Evolutionary conservation across 1,140 invertebrate species (phyloP).

Genomic region (Mercenaria mercenaria): DNA sequence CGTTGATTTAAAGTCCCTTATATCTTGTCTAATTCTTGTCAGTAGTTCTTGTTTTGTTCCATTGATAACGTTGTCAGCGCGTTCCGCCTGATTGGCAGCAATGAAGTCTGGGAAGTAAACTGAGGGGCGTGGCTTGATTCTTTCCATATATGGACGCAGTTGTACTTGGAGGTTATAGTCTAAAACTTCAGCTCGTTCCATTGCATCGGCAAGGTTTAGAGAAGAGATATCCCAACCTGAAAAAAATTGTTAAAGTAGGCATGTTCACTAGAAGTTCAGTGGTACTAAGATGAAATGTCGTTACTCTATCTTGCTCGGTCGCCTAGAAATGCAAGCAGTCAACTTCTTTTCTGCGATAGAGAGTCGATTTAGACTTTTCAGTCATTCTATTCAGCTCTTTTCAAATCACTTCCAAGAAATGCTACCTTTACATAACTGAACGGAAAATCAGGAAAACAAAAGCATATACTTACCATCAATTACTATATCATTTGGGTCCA

Average conservation of each 20-base stretch:
- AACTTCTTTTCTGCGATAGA: too few species aligned
- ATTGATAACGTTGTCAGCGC: conserved; percentile 94
- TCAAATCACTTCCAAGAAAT: too few species aligned
- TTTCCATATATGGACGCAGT: conserved; percentile 90
- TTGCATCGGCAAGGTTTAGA: conserved; percentile 93
- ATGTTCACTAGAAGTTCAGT: too few species aligned
- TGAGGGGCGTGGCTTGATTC: conserved; percentile 93
- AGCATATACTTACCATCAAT: conserved; percentile 91
- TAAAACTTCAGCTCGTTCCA: conserved; percentile 91
- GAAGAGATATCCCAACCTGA: conserved; percentile 96
- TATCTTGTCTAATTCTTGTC: conserved; percentile 92
- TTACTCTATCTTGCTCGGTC: too few species aligned
- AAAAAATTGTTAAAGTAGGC: too few species aligned
- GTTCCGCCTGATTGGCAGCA: conserved; percentile 95
- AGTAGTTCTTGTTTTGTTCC: conserved; percentile 89
- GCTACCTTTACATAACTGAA: too few species aligned
- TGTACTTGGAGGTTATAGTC: conserved; percentile 89
- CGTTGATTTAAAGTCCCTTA: conserved; percentile 92
- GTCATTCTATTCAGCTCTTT: too few species aligned
- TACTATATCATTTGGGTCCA: conserved; percentile 94
- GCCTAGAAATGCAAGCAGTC: too few species aligned
- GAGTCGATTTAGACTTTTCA: too few species aligned
- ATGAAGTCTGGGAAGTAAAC: conserved; percentile 97
- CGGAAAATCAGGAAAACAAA: too few species aligned
- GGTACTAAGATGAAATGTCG: too few species aligned